These are phyloP conservation scores for Hylaea fasciaria DNA, from an alignment of 2,888 invertebrate species.

Conservation along the genomic window DNA sequence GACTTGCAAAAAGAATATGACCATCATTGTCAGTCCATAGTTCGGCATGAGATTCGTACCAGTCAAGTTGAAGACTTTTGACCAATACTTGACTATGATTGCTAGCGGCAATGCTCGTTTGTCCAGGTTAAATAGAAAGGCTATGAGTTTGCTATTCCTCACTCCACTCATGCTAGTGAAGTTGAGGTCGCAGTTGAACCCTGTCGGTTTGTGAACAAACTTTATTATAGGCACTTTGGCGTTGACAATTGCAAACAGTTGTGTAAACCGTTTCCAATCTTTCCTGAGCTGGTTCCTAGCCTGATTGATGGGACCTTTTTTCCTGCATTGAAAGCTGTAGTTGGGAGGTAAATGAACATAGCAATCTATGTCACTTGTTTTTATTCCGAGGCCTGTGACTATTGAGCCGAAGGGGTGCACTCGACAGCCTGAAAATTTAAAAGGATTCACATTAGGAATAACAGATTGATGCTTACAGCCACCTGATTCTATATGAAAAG, in stretches of 20 bases:
- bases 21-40: conserved; percentile 87
- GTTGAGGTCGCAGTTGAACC: conserved; percentile 88
- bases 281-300: conserved; percentile 70
- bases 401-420: conserved; percentile 89
- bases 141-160: conserved; percentile 87
- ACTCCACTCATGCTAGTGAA: conserved; percentile 88
- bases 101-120: conserved; percentile 83
- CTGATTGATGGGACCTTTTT: conserved; percentile 41
- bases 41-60: conserved; percentile 86
- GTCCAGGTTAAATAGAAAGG: conserved; percentile 84
- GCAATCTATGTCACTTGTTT: conserved; percentile 90
- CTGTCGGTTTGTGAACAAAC: conserved; percentile 86
- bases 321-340: conserved; percentile 17
- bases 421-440: conserved; percentile 56
- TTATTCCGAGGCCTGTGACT: conserved; percentile 88
- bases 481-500: no score
- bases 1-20: conserved; percentile 89
- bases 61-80: conserved; percentile 85
- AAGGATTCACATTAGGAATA: conserved; percentile 3
- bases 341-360: conserved; percentile 78
- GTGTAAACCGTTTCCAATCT: conserved; percentile 66
- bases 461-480: background rate
- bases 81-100: conserved; percentile 91
- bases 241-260: conserved; percentile 85
- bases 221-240: conserved; percentile 92